Evolutionary conservation across 2,113 vertebrate genomes (phyloP), one percentile per base, ranked within the genome.

Genomic region (Cephalopterus ornatus): DNA sequence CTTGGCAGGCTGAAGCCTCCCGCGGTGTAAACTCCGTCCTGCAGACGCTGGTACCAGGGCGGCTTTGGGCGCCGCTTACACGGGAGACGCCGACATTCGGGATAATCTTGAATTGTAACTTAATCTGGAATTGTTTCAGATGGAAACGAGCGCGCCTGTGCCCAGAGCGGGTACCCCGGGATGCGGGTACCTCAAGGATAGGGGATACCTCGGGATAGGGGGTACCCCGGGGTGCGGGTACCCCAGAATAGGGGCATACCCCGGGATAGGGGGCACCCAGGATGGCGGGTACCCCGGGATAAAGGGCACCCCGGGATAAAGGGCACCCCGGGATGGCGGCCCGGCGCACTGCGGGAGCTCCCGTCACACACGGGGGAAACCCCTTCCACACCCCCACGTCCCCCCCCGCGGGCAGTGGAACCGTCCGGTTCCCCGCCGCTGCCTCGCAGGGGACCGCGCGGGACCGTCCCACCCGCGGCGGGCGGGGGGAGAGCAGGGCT

Each of bases 371-470:
- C n/a, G 4, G 47, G 85, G 89, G 63, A 66, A 86, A n/a, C 30
- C 84, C 88, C 89, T 23, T 72, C 30, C 12, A 18, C 8, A 14
- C 2, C 10, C 8, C 2, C 2, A 0, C 17, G 2, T 10, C 33
- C 4, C 15, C 86, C 47, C 65, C 46, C 15, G 5, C 1, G 2
- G 14, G 32, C 33, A 74, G 23, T 97, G 95, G 97, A 88, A 61
- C 79, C 8, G 65, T 15, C 97, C 37, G 56, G 62, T 70, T 76
- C 56, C 70, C 91, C 37, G 56, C 67, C 21, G 65, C 66, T 39
- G 83, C 89, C 91, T 79, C 15, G 81, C 96, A 96, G 96, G 95
- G 94, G 95, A 95, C 91, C 14, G 83, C 58, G 23, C 17, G 37
- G 76, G 93, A 44, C 53, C 8, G n/a, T 83, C 96, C 97, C 92